These are phyloP conservation scores for Candoia aspera DNA, from an alignment of 2,113 vertebrate species.

Conservation along the genomic window DNA sequence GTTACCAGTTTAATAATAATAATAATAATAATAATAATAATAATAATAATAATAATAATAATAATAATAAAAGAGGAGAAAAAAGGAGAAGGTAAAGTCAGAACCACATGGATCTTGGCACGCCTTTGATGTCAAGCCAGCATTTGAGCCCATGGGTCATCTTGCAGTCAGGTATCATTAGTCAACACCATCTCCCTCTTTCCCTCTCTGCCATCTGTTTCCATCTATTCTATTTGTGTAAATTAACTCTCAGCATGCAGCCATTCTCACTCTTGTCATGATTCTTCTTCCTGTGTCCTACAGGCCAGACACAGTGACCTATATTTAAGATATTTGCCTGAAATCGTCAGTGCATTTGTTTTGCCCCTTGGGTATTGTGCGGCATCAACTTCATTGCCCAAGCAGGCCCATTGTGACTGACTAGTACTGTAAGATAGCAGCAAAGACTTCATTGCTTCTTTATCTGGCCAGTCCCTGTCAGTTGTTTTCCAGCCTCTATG, in stretches of 20 bases:
- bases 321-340: constrained; percentile 43
- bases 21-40: not conserved
- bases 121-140: constrained; percentile 53
- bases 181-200: constrained; percentile 49
- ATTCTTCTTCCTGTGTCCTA: constrained; percentile 57
- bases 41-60: too few species aligned
- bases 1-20: constrained; percentile 59
- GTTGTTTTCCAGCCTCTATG: too few species aligned
- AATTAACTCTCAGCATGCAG: constrained; percentile 67
- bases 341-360: not conserved
- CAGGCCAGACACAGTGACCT: constrained; percentile 46
- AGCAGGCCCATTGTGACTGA: too few species aligned
- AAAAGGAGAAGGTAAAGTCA: constrained; percentile 34
- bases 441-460: not conserved
- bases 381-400: not conserved
- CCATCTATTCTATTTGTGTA: constrained; percentile 65
- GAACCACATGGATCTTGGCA: constrained; percentile 62
- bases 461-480: not conserved
- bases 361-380: not conserved
- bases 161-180: constrained; percentile 73
- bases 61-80: not conserved
- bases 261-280: constrained; percentile 36
- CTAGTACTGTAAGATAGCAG: not conserved
- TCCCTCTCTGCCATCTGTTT: constrained; percentile 72
- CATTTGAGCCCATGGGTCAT: constrained; percentile 62